Conservation (phyloP, 2,113 vertebrate genomes). For the Anolis carolinensis region DNA sequence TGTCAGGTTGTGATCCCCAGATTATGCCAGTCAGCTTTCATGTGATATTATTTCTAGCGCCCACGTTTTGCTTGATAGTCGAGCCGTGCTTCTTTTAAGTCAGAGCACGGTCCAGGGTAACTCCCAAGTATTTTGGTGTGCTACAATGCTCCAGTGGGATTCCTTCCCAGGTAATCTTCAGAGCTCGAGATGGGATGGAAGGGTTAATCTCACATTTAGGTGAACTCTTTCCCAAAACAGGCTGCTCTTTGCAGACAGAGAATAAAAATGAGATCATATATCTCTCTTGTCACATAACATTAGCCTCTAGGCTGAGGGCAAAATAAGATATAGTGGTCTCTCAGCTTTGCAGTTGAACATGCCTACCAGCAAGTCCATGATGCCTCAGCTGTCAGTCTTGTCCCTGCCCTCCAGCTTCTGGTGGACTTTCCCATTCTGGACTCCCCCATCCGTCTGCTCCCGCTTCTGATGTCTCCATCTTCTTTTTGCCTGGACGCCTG, state of each 20-base stretch:
- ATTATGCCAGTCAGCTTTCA: too few relatives aligned
- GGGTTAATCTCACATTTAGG: neutral
- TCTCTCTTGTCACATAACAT: neutral
- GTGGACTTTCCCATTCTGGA: neutral
- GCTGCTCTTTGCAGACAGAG: neutral
- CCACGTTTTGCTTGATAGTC: too few relatives aligned
- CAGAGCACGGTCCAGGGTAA: too few relatives aligned
- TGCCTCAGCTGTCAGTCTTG: neutral
- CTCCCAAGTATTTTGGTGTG: too few relatives aligned
- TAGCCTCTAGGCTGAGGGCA: neutral
- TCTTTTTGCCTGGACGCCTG: neutral
- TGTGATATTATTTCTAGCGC: too few relatives aligned
- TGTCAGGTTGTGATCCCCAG: too few relatives aligned
- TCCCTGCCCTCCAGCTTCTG: neutral
- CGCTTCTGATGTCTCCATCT: neutral
- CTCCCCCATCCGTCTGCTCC: neutral
- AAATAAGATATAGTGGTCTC: neutral
- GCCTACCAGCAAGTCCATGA: neutral
- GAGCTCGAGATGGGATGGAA: too few relatives aligned
- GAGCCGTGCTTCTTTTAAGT: too few relatives aligned
- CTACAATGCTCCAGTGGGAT: too few relatives aligned
- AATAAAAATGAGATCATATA: neutral
- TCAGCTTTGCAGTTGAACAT: neutral
- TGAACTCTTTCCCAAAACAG: neutral
- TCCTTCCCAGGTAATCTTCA: too few relatives aligned